Percentiles rank a stretch among this genome's conserved stretches.
Conservation (phyloP, 2,113 vertebrate genomes). For the Protobothrops mucrosquamatus region DNA sequence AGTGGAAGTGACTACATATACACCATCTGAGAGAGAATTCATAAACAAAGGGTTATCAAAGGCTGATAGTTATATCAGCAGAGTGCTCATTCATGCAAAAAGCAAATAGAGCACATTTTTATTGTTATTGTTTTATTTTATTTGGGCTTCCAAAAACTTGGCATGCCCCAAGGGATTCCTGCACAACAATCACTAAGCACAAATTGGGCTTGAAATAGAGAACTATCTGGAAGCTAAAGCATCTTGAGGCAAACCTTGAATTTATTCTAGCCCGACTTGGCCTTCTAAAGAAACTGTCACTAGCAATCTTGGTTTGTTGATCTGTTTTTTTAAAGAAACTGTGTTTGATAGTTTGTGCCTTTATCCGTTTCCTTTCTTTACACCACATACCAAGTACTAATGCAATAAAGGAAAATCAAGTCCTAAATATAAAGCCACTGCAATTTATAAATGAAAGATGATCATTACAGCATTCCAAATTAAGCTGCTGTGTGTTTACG, state of each 20-base stretch:
- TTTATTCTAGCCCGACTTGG: background rate
- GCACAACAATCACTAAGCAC: background rate
- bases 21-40: background rate
- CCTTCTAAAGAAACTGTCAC: slow-evolving; percentile 41
- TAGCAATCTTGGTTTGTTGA: slow-evolving; percentile 24
- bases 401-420: background rate
- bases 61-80: background rate
- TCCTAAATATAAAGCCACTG: background rate
- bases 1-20: background rate
- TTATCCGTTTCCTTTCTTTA: slow-evolving; percentile 11
- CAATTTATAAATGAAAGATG: slow-evolving; percentile 35
- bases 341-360: slow-evolving; percentile 12
- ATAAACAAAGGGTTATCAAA: background rate
- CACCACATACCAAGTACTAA: slow-evolving; percentile 37
- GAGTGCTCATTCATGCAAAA: background rate
- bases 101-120: background rate
- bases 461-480: background rate
- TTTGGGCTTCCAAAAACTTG: background rate
- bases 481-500: slow-evolving; percentile 27
- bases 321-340: slow-evolving; percentile 41
- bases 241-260: background rate
- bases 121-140: background rate
- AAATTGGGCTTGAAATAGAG: background rate
- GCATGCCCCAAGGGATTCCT: background rate
- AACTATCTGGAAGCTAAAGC: background rate